Percentiles rank a stretch among this genome's conserved stretches.
Conservation (phyloP, 2,113 vertebrate genomes). For the Maccullochella peelii region DNA sequence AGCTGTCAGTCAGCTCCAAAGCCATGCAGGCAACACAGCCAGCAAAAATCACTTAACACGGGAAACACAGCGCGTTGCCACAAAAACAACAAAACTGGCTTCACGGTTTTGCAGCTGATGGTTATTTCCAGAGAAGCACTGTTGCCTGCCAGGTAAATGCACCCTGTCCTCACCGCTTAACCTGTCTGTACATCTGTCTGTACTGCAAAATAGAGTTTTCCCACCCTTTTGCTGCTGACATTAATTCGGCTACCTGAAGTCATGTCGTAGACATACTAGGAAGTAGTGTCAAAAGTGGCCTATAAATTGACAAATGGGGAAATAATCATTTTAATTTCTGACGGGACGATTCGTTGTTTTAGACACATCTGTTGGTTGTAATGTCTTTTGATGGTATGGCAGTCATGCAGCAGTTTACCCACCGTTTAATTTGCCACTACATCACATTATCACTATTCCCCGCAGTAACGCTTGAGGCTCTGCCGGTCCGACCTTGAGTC, state of each 20-base stretch:
- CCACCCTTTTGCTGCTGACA: neutral
- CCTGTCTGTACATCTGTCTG: constrained; percentile 15
- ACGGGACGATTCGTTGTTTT: neutral
- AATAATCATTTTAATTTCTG: neutral
- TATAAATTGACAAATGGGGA: neutral
- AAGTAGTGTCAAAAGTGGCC: constrained; percentile 41
- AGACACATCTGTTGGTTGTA: neutral
- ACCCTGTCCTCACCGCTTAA: neutral
- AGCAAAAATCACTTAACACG: constrained; percentile 23
- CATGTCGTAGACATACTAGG: constrained; percentile 3
- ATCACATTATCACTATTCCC: constrained; percentile 16
- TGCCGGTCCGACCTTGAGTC: constrained; percentile 53
- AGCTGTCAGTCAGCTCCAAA: constrained; percentile 62
- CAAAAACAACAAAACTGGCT: constrained; percentile 32
- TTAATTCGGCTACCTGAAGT: constrained; percentile 6
- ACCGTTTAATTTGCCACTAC: constrained; percentile 12
- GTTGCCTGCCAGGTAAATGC: constrained; percentile 50
- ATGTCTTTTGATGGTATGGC: neutral
- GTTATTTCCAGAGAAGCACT: constrained; percentile 46
- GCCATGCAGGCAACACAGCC: constrained; percentile 34
- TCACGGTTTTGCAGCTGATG: constrained; percentile 32
- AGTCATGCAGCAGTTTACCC: neutral
- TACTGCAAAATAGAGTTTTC: constrained; percentile 14
- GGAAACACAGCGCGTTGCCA: constrained; percentile 34
- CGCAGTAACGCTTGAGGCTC: constrained; percentile 26